Percentiles rank a stretch among this genome's conserved stretches.
Conservation (phyloP, 2,888 invertebrate genomes). For the Pegoplata infirma region DNA sequence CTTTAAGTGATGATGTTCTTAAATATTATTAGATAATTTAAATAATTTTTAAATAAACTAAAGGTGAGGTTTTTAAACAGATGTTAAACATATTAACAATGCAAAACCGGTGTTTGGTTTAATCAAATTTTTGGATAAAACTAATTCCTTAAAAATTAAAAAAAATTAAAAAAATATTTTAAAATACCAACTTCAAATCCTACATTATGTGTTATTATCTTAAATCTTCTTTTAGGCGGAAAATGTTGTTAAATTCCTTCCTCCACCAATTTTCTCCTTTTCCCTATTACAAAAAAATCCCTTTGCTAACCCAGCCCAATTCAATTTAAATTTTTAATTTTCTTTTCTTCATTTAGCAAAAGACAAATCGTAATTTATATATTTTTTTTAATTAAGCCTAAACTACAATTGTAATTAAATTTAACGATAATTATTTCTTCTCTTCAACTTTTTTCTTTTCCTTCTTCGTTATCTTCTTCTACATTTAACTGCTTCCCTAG, state of each 20-base stretch:
- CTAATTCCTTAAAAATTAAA: too few species aligned
- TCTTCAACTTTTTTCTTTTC: background rate
- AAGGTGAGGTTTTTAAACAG: background rate
- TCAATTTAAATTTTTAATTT: background rate
- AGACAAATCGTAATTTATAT: background rate
- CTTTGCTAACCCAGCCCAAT: too few species aligned
- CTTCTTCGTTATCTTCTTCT: background rate
- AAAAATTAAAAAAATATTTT: too few species aligned
- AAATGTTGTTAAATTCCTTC: too few species aligned
- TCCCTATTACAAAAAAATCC: too few species aligned
- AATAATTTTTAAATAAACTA: background rate
- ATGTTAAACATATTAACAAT: background rate
- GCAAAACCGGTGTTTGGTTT: too few species aligned
- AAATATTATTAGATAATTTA: background rate
- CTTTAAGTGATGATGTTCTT: background rate
- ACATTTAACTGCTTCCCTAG: slow-evolving; percentile 30
- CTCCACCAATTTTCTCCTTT: too few species aligned
- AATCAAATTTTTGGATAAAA: too few species aligned
- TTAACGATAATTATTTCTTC: slow-evolving; percentile 33
- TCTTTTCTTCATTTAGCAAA: background rate
- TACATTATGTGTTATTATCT: too few species aligned
- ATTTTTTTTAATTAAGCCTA: slow-evolving; percentile 39
- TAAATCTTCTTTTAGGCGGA: too few species aligned
- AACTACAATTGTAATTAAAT: slow-evolving; percentile 36
- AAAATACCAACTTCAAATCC: too few species aligned